These are phyloP conservation scores for Epinephelus coioides DNA, from an alignment of 2,797 vertebrate genomes.

Conservation along the genomic window DNA sequence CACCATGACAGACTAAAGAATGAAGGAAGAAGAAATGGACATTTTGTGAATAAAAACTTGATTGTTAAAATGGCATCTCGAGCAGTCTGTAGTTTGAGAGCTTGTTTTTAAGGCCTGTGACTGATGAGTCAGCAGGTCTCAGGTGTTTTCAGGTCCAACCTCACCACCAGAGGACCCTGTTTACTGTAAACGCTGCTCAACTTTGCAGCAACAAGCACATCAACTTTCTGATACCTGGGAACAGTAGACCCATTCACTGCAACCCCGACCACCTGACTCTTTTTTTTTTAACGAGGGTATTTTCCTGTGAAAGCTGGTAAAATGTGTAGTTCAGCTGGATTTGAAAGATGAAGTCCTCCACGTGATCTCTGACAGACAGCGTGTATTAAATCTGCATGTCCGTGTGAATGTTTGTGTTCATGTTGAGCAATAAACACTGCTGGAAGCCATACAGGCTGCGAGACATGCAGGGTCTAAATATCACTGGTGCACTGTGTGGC, in stretches of 20 bases:
- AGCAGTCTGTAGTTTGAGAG: neutral
- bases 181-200: conserved; percentile 45
- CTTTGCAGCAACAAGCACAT: conserved; percentile 19
- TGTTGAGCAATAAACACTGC: conserved; percentile 15
- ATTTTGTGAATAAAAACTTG: neutral
- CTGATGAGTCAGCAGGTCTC: conserved; percentile 27
- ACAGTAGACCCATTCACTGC: neutral
- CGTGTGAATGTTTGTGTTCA: neutral
- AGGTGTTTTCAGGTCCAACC: conserved; percentile 6
- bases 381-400: neutral
- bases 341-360: neutral
- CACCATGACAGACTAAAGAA: neutral
- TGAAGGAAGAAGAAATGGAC: neutral
- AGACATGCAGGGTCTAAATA: neutral
- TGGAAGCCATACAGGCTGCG: neutral
- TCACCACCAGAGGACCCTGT: conserved; percentile 1
- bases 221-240: neutral
- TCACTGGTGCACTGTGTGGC: neutral
- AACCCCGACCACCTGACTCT: neutral
- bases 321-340: neutral
- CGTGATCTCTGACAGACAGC: neutral
- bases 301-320: neutral
- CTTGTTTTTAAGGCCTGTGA: neutral
- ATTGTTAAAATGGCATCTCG: neutral
- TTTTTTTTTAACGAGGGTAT: neutral